Percentiles rank a stretch among this genome's conserved stretches.
phyloP scores from a whole-genome alignment of 2,888 invertebrate genomes.

The Drosophila neonasuta region DNA sequence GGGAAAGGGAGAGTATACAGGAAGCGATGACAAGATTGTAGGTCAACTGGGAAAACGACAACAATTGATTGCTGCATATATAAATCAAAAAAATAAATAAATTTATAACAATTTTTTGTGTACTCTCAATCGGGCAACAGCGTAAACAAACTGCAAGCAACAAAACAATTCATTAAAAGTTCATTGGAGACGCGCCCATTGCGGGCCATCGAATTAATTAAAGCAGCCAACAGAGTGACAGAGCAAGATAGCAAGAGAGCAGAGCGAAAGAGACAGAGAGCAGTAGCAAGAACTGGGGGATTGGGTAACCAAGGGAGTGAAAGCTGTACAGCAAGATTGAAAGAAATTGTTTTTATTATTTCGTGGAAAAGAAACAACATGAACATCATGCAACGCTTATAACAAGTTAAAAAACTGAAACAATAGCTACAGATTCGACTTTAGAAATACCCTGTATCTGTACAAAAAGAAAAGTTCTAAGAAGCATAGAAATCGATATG shows the following conservation, averaged over 20 bases:
- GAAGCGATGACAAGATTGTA: slow-evolving; percentile 58
- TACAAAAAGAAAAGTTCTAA: neutral
- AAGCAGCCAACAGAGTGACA: slow-evolving; percentile 37
- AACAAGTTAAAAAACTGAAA: slow-evolving; percentile 15
- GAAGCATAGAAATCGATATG: too few species aligned
- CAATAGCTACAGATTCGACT: neutral
- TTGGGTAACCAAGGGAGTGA: slow-evolving; percentile 35
- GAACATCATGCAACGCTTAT: slow-evolving; percentile 34
- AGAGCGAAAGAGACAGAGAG: neutral
- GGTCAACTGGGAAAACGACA: slow-evolving; percentile 48
- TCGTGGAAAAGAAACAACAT: slow-evolving; percentile 39
- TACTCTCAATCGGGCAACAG: slow-evolving; percentile 56
- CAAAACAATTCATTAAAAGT: slow-evolving; percentile 67
- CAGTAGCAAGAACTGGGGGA: neutral
- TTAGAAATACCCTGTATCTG: slow-evolving; percentile 28
- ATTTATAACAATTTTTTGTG: slow-evolving; percentile 40
- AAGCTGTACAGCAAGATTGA: slow-evolving; percentile 52
- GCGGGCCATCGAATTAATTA: slow-evolving; percentile 71
- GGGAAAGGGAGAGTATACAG: neutral
- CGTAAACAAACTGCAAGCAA: slow-evolving; percentile 64
- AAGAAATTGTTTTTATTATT: slow-evolving; percentile 59
- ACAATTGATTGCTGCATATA: neutral
- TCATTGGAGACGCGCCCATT: slow-evolving; percentile 67
- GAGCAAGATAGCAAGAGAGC: neutral
- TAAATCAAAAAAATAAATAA: slow-evolving; percentile 14